Conservation (phyloP, 2,888 invertebrate species). For the Mesodorylaimus sp. region DNA sequence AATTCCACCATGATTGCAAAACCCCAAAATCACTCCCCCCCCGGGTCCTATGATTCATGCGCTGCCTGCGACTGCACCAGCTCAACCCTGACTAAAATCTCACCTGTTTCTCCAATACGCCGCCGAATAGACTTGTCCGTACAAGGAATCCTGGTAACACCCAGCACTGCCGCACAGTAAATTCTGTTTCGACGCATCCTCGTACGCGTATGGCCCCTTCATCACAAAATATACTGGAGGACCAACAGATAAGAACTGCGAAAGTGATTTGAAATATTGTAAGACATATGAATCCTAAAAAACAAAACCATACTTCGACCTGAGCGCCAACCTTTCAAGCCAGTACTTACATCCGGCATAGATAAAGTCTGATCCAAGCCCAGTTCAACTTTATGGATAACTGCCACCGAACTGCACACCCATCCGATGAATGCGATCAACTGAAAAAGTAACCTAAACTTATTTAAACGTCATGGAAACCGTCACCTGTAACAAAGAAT, state of each 20-base stretch:
- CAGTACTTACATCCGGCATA: constrained; percentile 72
- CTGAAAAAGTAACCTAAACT: too few species aligned
- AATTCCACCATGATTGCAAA: too few species aligned
- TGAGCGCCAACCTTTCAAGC: too few species aligned
- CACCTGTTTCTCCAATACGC: constrained; percentile 34
- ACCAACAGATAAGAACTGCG: constrained; percentile 66
- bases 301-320: too few species aligned
- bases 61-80: too few species aligned
- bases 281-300: constrained; percentile 65
- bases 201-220: constrained; percentile 56
- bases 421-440: constrained; percentile 79
- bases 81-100: constrained; percentile 1
- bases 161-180: constrained; percentile 39
- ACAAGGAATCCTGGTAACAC: constrained; percentile 32
- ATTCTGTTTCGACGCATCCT: constrained; percentile 48
- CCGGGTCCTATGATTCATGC: too few species aligned
- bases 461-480: too few species aligned
- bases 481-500: too few species aligned
- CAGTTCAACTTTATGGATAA: constrained; percentile 72
- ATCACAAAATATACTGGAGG: constrained; percentile 85
- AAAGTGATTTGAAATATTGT: constrained; percentile 66
- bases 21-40: too few species aligned
- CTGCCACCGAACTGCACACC: constrained; percentile 67
- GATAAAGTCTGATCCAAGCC: constrained; percentile 89
- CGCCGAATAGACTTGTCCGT: constrained; percentile 32